Base-by-base conservation (phyloP, 1,140 invertebrate genomes). In the Ostrea edulis region DNA sequence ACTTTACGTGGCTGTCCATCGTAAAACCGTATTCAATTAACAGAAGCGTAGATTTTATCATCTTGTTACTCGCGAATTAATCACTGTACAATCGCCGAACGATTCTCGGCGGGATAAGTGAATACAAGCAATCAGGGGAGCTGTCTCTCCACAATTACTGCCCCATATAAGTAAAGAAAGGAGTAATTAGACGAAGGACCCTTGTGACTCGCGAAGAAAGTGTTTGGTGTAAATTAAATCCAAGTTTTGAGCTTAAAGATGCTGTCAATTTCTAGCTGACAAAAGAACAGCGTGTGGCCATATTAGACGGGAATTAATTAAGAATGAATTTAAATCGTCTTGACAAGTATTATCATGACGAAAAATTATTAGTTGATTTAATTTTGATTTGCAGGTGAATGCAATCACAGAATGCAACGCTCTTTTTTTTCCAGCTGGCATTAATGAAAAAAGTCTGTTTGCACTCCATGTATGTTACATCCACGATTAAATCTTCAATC, bases 111-210 rank as follows among this genome's bases (percentile, higher is more conserved):
- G 68, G 68, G 68, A 77, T 77, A 77, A 77, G 68, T 77, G 68
- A 77, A 77, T 77, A 77, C 68, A 77, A 77, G 68, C 68, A 77
- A 77, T 77, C 68, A 77, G 68, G 3, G 25, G 22, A 77, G 29
- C 68, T 77, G 68, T 77, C 68, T 77, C 68, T 77, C 25, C 22
- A 35, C 68, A 77, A 77, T 77, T 77, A 77, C 68, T 14, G 68
- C 68, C 68, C 68, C 68, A 29, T 77, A 77, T 77, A 77, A 77
- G 68, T 77, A 77, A 77, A 77, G 68, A 77, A 77, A 77, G 68
- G 68, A 29, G 68, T 77, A 77, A 77, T 77, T 77, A 77, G 25
- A 35, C 22, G 22, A 29, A 77, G 68, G 22, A 77, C 68, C 68
- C 68, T 77, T 29, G 68, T 35, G 68, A 77, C 14, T 25, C 14